Conservation (phyloP, 2,113 vertebrate species). For the Clarias batrachus region DNA sequence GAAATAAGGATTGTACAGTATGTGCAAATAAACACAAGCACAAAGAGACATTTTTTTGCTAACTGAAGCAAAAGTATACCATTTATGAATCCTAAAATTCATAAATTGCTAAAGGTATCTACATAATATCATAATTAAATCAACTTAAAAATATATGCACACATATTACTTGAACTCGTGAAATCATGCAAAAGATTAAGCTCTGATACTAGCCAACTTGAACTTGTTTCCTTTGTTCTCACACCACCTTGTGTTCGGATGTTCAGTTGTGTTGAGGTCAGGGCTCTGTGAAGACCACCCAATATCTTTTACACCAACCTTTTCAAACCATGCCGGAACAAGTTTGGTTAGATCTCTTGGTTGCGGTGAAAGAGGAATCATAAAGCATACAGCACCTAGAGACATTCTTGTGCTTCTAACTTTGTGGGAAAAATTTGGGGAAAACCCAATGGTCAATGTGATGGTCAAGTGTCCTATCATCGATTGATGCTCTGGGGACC, state of each 20-base stretch:
- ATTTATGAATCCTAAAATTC: too few relatives aligned
- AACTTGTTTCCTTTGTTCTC: not conserved
- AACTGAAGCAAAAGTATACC: not conserved
- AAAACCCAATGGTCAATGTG: not conserved
- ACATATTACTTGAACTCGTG: not conserved
- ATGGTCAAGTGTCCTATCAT: not conserved
- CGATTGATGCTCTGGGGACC: too few relatives aligned
- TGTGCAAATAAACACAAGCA: not conserved
- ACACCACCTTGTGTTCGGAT: not conserved
- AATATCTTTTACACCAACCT: not conserved
- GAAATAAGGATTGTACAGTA: not conserved
- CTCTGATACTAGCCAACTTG: not conserved
- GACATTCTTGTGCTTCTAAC: not conserved
- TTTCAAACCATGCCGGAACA: not conserved
- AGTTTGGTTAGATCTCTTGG: not conserved
- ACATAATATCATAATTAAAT: not conserved
- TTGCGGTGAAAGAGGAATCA: not conserved
- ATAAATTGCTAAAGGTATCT: not conserved
- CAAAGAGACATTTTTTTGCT: too few relatives aligned
- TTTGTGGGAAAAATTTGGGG: not conserved
- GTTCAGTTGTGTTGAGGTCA: not conserved
- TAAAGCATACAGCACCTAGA: not conserved
- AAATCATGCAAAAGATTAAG: not conserved
- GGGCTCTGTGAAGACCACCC: not conserved
- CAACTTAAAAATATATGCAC: not conserved